Evolutionary conservation across 2,888 invertebrate species (phyloP), one percentile per base, ranked within the genome.

Genomic region (Frankliniella fusca): DNA sequence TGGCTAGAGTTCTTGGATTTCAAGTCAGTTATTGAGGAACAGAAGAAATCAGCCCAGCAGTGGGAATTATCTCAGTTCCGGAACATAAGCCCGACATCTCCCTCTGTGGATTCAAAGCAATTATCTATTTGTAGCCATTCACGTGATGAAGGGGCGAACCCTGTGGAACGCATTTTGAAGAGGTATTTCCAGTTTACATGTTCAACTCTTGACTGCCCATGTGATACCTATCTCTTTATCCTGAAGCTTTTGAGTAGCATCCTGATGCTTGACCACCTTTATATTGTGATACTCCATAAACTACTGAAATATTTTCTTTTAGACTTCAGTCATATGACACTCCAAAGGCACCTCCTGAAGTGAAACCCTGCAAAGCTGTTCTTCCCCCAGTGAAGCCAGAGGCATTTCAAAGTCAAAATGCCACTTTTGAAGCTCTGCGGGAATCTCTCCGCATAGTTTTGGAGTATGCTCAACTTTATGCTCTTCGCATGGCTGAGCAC

Each of bases 1-100:
- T 94, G 94, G 94, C 88, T 92, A 23, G 93, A 94, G 86, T 93
- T 91, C 86, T 86, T 94, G 0, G 91, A 93, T 86, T 89, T 91
- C 54, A 90, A 90, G 82, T 86, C 88, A 23, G 88, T 93, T 38
- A 90, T 91, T 83, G 88, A 89, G 83, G 88, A 89, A 49, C 91
- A 92, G 87, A 86, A 89, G 81, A 87, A 89, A 18, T 89, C 90
- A 80, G 87, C 91, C 0, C 88, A 89, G 82, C 88, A 90, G 9
- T 93, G 93, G 93, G 87, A 90, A 80, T 88, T 88, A 1, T 89
- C 89, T 49, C 90, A 91, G 84, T 89, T 89, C 84, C 88, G 92
- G 84, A 88, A 87, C 15, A 88, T 86, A 61, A 87, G 84, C 3
- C 84, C 85, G 1, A 84, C 85, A 0, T 85, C 84, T 10, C 86